These are phyloP conservation scores for Saguinus imperator DNA, from an alignment of 2,113 vertebrate species.

Conservation along the genomic window DNA sequence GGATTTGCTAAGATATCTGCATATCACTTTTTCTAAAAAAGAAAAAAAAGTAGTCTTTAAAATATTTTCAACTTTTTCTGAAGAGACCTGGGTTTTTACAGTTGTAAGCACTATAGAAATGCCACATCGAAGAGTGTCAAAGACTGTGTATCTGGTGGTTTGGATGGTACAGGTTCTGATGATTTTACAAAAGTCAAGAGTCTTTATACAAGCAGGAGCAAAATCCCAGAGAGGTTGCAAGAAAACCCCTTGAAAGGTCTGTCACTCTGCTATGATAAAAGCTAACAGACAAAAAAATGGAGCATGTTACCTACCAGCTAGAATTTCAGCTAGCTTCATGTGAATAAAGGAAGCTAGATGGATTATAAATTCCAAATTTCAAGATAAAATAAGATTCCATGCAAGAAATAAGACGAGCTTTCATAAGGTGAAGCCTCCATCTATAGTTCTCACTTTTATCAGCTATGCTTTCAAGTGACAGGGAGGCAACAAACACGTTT, in stretches of 20 bases:
- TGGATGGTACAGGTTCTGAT: background rate
- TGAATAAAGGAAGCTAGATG: background rate
- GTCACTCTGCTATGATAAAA: conserved; percentile 42
- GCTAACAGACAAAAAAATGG: background rate
- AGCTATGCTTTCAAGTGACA: conserved; percentile 6
- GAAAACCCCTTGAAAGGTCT: conserved; percentile 23
- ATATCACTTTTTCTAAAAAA: background rate
- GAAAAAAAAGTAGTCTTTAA: background rate
- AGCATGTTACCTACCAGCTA: background rate
- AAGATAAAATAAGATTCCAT: background rate
- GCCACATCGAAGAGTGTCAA: background rate
- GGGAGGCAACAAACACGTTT: conserved; percentile 36
- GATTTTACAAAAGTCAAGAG: background rate
- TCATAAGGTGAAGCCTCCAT: conserved; percentile 11
- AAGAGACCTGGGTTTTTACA: conserved; percentile 49
- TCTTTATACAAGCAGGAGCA: background rate
- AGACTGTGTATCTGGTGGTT: background rate
- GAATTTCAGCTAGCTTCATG: background rate
- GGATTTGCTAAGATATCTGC: background rate
- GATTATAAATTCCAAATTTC: conserved; percentile 21
- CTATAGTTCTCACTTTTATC: conserved; percentile 38
- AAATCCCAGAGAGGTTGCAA: conserved; percentile 29
- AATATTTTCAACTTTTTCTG: conserved; percentile 38
- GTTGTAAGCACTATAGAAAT: conserved; percentile 42
- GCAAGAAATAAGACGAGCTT: conserved; percentile 15